Percentiles rank a stretch among this genome's conserved stretches.
phyloP scores from a whole-genome alignment of 2,797 vertebrate species.

The Hippoglossus hippoglossus region DNA sequence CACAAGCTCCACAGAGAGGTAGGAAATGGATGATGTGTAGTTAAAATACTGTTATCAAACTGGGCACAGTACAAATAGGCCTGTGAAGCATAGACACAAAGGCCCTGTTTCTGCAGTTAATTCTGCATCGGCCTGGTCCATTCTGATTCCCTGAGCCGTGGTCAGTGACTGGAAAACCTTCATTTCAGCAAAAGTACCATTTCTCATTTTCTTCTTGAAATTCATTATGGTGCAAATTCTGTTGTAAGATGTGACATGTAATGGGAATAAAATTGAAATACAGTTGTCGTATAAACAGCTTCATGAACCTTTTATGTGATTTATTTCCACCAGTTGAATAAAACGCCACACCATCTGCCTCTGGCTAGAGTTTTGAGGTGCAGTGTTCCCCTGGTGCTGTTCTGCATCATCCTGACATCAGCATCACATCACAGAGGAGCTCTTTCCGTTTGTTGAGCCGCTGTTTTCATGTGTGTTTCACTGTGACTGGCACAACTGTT shows the following conservation, averaged over 20 bases:
- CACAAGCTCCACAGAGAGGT: not conserved
- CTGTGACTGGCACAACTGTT: not conserved
- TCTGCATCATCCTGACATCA: constrained; percentile 1
- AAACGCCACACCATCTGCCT: not conserved
- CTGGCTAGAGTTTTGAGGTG: not conserved
- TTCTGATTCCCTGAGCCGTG: not conserved
- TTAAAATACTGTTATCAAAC: not conserved
- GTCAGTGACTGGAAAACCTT: not conserved
- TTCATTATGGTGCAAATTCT: not conserved
- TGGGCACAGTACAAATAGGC: not conserved
- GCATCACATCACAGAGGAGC: not conserved
- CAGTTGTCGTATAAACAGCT: not conserved
- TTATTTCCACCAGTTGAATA: not conserved
- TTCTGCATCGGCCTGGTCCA: not conserved
- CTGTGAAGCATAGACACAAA: not conserved
- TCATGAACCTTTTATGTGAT: not conserved
- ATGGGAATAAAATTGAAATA: not conserved
- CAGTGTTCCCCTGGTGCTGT: not conserved
- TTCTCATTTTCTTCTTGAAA: not conserved
- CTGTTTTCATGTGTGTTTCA: not conserved
- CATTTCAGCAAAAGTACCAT: not conserved
- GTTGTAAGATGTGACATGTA: not conserved
- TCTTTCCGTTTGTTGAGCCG: not conserved
- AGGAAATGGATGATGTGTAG: not conserved
- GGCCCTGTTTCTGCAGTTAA: not conserved